Evolutionary conservation across 2,888 invertebrate species (phyloP), one percentile per base, ranked within the genome.

Genomic region (Cephus pulcher): DNA sequence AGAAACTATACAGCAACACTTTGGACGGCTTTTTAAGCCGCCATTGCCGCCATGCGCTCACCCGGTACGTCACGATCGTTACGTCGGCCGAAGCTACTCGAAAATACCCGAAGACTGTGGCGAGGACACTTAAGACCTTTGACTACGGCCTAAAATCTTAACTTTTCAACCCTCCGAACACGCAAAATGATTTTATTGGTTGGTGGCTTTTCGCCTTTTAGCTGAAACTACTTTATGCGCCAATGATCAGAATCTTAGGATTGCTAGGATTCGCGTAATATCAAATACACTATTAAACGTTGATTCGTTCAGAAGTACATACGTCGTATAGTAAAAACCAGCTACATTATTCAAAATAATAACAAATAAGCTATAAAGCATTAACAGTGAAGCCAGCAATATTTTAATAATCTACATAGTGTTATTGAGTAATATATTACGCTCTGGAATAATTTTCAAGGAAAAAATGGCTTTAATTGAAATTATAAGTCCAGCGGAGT

Each of bases 381-480:
- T 23, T 23, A 15, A 56, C 56, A 23, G 56, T 56, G 56, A 56
- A 56, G 23, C 9, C 56, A 9, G 1, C 9, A 56, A 56, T 15
- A 56, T 56, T 56, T 56, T 9, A 23, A 56, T 23, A 56, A 9
- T 56, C 9, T 56, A 56, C 9, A 56, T 23, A 56, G 56, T 56
- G 23, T 23, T 56, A 23, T 9, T 73, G 11, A 23, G 33, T 35
- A 34, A 33, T 69, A 35, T 71, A 15, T 1, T 40, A 32, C n/a
- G 12, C 1, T 73, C 35, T 69, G 11, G 76, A 34, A 12, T 0
- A 75, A 76, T 23, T 56, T 23, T 15, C 6, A 56, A 23, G 56
- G 71, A 30, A 4, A 76, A 40, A 1, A 84, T 84, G 84, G 76
- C 80, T 34, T 11, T 34, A 15, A 74, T 80, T 75, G 79, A 68